A percentile compares a stretch with the other conserved stretches of the same genome.
These are phyloP conservation scores for Ifrita kowaldi DNA, from an alignment of 2,113 vertebrate genomes.

Conservation along the genomic window DNA sequence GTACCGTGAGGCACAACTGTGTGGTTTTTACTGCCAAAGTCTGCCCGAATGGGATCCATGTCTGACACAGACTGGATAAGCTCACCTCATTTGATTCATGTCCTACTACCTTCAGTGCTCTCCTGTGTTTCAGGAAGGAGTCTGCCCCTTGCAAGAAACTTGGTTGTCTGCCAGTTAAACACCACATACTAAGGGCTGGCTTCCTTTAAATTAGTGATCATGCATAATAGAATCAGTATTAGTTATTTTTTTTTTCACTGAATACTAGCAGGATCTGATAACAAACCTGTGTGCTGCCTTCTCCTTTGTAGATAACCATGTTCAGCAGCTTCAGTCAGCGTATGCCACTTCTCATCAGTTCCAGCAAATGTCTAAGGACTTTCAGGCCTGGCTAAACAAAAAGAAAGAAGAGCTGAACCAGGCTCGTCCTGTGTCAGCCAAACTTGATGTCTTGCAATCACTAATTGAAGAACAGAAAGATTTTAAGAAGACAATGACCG, in stretches of 20 bases:
- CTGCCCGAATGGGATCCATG: not conserved
- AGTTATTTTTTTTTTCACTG: not conserved
- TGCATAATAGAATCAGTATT: not conserved
- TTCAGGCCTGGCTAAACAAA: slow-evolving; percentile 85
- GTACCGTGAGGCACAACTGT: not conserved
- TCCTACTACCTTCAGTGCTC: not conserved
- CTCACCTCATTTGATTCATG: not conserved
- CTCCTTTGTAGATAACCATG: slow-evolving; percentile 78
- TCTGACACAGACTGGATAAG: not conserved
- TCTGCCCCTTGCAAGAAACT: not conserved
- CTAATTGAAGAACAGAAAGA: slow-evolving; percentile 80
- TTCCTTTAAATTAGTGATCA: not conserved
- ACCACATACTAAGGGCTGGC: not conserved
- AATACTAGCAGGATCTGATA: not conserved
- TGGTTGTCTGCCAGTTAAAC: not conserved
- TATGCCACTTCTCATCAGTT: slow-evolving; percentile 92
- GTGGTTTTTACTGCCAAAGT: not conserved
- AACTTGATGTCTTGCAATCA: slow-evolving; percentile 76
- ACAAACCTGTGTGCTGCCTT: not conserved
- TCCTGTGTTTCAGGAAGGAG: not conserved
- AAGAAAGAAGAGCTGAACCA: slow-evolving; percentile 81
- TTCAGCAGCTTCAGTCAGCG: slow-evolving; percentile 88
- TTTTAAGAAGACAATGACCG: slow-evolving; percentile 71
- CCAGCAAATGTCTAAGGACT: slow-evolving; percentile 90
- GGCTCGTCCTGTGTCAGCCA: slow-evolving; percentile 78